Base-by-base conservation (phyloP, 2,113 vertebrate genomes). In the Pseudorasbora parva region DNA sequence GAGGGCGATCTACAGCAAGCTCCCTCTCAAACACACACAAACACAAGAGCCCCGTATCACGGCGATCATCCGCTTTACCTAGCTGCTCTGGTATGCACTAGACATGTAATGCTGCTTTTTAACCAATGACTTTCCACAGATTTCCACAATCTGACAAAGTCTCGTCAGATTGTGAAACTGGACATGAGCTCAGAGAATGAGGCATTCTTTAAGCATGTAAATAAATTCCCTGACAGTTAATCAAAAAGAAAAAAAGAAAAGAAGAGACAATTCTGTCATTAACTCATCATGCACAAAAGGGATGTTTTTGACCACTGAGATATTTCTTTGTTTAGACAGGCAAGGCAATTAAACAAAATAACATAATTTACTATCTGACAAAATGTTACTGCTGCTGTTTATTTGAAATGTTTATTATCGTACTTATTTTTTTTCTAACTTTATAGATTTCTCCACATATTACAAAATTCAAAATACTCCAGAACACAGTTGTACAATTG, bases 41-140 rank as follows among this genome's bases (percentile, higher is more conserved):
- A 78, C 41, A 79, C 59, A 79, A 47, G 54, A 78, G 25, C 54
- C 8, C 30, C 33, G 19, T 43, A 78, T 59, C 54, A 77, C 19
- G 17, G 37, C 1, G 12, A 78, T 60, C 56, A 60, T 60, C 33
- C 11, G 5, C 30, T 62, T 25, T 62, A 78, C 56, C n/a, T 41
- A 76, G 51, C 37, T 21, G 41, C 59, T 64, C 77, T 79, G 78
- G 59, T 66, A 66, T 79, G 78, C 43, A 9, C 1, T 77, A 66
- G 25, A 79, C 23, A 25, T 25, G 3, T 30, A 78, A 15, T 23
- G 74, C 27, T 54, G 25, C 73, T 33, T 33, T 68, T 56, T n/a
- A 75, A 54, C 49, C 2, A 7, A 60, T 25, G 54, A 43, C 33
- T 43, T 57, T 59, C 56, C 37, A 60, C 56, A 78, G n/a, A 66